These are phyloP conservation scores for Leptestheria dahalacensis DNA, from an alignment of 1,140 invertebrate genomes.

Conservation along the genomic window DNA sequence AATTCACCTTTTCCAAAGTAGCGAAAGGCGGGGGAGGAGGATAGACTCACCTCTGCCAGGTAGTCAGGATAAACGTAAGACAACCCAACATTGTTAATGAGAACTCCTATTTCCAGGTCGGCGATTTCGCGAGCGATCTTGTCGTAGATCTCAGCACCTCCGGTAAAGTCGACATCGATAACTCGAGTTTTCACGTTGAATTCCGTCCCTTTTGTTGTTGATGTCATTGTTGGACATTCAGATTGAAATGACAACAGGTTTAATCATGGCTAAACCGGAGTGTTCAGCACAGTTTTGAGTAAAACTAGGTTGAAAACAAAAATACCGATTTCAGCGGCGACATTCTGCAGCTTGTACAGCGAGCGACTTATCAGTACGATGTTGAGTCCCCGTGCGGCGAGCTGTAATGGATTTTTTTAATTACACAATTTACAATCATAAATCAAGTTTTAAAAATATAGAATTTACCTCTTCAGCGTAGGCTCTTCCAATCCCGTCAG, in stretches of 20 bases:
- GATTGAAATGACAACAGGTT: neutral
- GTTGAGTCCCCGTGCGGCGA: slow-evolving; percentile 7
- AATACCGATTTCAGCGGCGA: slow-evolving; percentile 66
- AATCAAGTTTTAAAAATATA: neutral
- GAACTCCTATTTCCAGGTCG: slow-evolving; percentile 35
- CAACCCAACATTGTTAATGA: slow-evolving; percentile 44
- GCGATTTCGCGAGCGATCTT: slow-evolving; percentile 28
- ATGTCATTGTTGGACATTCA: neutral
- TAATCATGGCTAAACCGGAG: neutral
- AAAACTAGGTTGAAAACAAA: neutral
- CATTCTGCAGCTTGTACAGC: slow-evolving; percentile 57
- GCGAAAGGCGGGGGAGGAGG: neutral
- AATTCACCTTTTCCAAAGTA: neutral
- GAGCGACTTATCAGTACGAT: slow-evolving; percentile 79
- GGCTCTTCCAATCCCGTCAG: slow-evolving; percentile 84
- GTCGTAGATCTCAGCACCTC: slow-evolving; percentile 27
- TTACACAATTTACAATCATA: neutral
- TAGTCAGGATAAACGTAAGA: slow-evolving; percentile 33
- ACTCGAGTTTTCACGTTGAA: slow-evolving; percentile 29
- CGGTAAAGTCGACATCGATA: slow-evolving; percentile 32
- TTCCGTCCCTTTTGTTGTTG: slow-evolving; percentile 18
- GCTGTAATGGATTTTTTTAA: neutral
- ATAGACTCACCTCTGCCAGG: slow-evolving; percentile 16
- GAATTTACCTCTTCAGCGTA: slow-evolving; percentile 52
- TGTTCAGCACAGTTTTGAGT: neutral